These are phyloP conservation scores for Melieria picta DNA, from an alignment of 2,888 invertebrate genomes.

Conservation along the genomic window DNA sequence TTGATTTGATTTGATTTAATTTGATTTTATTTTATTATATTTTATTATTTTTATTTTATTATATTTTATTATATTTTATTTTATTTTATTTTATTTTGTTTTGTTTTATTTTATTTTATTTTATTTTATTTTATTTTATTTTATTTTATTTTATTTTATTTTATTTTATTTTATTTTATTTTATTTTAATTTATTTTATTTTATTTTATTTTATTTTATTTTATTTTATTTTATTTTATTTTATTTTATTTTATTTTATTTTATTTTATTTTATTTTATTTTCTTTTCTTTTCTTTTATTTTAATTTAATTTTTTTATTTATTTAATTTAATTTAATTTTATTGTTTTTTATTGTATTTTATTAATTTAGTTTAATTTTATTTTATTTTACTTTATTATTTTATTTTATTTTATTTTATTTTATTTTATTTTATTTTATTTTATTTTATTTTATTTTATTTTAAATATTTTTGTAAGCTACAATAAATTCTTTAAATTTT, in stretches of 20 bases:
- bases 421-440: constrained; percentile 8
- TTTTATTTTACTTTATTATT: neutral
- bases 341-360: too few species aligned
- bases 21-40: too few species aligned
- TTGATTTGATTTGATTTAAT: too few species aligned
- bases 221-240: too few species aligned
- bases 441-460: constrained; percentile 8
- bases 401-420: neutral
- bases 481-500: neutral
- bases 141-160: constrained; percentile 1
- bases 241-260: too few species aligned
- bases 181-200: neutral
- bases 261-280: too few species aligned
- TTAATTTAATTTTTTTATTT: neutral
- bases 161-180: neutral
- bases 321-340: neutral
- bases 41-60: too few species aligned
- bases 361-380: neutral
- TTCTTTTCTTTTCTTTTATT: neutral
- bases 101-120: constrained; percentile 11
- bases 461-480: neutral
- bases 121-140: constrained; percentile 11
- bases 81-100: neutral
- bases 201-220: too few species aligned
- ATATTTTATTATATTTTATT: neutral